These are phyloP conservation scores for Scaptomyza hsui DNA, from an alignment of 1,140 invertebrate genomes.

Conservation along the genomic window DNA sequence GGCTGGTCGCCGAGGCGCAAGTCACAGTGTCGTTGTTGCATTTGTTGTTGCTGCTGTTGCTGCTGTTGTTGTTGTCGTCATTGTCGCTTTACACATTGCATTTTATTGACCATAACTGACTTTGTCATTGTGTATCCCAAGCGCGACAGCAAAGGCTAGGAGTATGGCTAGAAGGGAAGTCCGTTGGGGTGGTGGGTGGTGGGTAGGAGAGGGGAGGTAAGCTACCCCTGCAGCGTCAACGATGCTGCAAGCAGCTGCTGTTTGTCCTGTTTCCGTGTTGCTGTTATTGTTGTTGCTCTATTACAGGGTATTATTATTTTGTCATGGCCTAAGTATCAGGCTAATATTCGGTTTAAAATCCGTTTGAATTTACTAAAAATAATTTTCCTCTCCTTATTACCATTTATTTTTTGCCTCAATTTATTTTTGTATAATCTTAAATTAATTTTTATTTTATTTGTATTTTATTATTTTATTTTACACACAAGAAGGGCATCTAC, in stretches of 20 bases:
- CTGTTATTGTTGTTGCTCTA: slow-evolving; percentile 21
- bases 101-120: slow-evolving; percentile 83
- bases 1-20: slow-evolving; percentile 24
- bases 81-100: slow-evolving; percentile 74
- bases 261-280: slow-evolving; percentile 28
- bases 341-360: too few relatives aligned
- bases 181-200: neutral
- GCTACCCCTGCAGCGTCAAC: slow-evolving; percentile 26
- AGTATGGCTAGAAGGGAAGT: neutral
- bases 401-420: too few relatives aligned
- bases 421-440: too few relatives aligned
- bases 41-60: slow-evolving; percentile 17
- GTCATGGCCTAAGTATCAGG: neutral
- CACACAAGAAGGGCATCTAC: too few relatives aligned
- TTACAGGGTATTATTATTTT: neutral
- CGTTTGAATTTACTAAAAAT: too few relatives aligned
- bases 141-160: neutral
- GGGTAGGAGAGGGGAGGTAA: neutral
- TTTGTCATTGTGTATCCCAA: slow-evolving; percentile 66
- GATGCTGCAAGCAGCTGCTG: slow-evolving; percentile 24
- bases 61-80: slow-evolving; percentile 38
- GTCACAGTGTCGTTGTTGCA: slow-evolving; percentile 8
- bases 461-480: too few relatives aligned
- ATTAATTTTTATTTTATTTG: too few relatives aligned
- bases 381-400: too few relatives aligned